These are phyloP conservation scores for Calameuta filiformis DNA, from an alignment of 2,888 invertebrate genomes.

Conservation along the genomic window DNA sequence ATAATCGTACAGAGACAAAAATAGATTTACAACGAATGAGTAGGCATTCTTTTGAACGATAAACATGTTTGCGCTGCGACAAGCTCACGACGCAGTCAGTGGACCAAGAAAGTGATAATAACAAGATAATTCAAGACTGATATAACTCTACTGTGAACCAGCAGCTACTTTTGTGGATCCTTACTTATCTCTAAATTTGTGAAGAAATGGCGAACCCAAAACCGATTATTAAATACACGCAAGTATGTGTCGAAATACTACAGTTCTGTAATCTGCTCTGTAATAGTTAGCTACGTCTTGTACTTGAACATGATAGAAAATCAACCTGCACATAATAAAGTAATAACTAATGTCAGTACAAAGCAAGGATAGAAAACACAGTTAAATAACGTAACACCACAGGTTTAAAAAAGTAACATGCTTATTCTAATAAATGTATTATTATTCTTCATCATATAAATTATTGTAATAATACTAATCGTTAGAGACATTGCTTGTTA, in stretches of 20 bases:
- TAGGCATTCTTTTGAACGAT: background rate
- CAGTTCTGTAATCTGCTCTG: background rate
- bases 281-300: background rate
- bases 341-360: background rate
- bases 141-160: background rate
- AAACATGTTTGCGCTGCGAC: background rate
- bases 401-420: background rate
- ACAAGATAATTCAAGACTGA: background rate
- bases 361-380: background rate
- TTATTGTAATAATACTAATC: background rate
- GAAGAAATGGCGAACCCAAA: constrained; percentile 36
- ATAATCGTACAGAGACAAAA: no score
- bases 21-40: background rate
- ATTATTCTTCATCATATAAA: background rate
- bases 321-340: background rate
- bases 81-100: background rate
- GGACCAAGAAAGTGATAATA: background rate
- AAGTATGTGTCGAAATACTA: constrained; percentile 30
- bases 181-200: background rate
- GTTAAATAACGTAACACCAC: background rate
- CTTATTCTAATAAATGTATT: background rate
- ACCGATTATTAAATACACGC: constrained; percentile 42
- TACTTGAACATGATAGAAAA: no score
- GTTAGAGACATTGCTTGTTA: background rate
- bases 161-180: background rate